Evolutionary conservation across 2,797 vertebrate species (phyloP), one percentile per base, ranked within the genome.

Genomic region (Hyperoplus lanceolatus): DNA sequence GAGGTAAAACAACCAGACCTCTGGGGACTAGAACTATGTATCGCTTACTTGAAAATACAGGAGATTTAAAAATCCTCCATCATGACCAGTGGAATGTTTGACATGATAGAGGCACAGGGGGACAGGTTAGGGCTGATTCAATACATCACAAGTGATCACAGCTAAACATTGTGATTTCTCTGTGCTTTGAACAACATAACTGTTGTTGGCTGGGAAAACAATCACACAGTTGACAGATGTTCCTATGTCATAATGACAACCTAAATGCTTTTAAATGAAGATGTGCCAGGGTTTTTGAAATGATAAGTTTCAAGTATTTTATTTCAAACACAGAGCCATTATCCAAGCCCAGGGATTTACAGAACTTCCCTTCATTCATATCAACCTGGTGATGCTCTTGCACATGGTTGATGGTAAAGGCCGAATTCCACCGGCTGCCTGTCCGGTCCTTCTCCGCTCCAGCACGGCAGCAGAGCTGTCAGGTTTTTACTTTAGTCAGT

Each of bases 291-390:
- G 58, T 68, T 83, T 88, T 84, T 75, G 18, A 29, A 67, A 90
- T 91, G 61, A 84, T 81, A 77, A 70, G 77, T 87, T 91, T 94
- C 75, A 89, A 93, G 88, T 91, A 90, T 83, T 91, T 89, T 73
- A 81, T 76, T 88, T 81, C 81, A 87, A 79, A 59, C 77, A 54
- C 62, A 73, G 56, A 68, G 73, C 71, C 46, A 68, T 81, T 75
- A 76, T 79, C 76, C 6, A 38, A 64, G 77, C 71, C 85, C 61
- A 71, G 87, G 78, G 77, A 81, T 77, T 74, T 15, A 59, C 57
- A 59, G 38, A 41, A 71, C 69, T 85, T 89, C 48, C 85, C 62
- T 86, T 84, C 75, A 82, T 89, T 91, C 70, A 89, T 36, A 76
- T 42, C 13, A 11, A 67, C 60, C 73, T 79, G 74, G 72, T 91